Evolutionary conservation across 2,113 vertebrate genomes (phyloP).

Genomic region (Heterotis niloticus): DNA sequence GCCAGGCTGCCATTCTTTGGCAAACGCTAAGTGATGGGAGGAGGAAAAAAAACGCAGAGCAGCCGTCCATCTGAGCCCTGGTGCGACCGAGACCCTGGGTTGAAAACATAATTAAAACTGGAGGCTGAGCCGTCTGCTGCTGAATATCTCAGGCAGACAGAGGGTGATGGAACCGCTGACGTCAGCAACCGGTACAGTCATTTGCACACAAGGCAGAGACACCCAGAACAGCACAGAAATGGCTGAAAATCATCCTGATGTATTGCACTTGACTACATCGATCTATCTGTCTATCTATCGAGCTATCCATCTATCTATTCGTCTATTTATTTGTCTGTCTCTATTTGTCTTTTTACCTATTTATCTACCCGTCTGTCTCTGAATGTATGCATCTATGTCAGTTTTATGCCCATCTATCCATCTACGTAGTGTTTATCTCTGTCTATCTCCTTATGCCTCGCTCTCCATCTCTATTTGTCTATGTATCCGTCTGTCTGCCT

Average conservation of each 20-base stretch:
- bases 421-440: too few relatives aligned
- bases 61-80: not conserved
- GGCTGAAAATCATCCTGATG: not conserved
- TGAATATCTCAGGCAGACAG: not conserved
- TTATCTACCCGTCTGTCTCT: too few relatives aligned
- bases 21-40: constrained; percentile 19
- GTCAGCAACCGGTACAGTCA: not conserved
- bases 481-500: constrained; percentile 4
- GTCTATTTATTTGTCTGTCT: too few relatives aligned
- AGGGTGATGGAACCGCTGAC: not conserved
- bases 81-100: not conserved
- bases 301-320: too few relatives aligned
- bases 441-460: too few relatives aligned
- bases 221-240: not conserved
- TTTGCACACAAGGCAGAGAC: not conserved
- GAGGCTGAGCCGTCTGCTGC: too few relatives aligned
- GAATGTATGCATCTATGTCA: too few relatives aligned
- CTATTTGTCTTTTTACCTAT: too few relatives aligned
- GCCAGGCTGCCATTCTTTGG: constrained; percentile 4
- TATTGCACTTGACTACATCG: too few relatives aligned
- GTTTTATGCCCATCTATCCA: too few relatives aligned
- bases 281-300: not conserved
- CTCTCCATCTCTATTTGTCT: not conserved
- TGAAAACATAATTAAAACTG: constrained; percentile 6
- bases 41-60: not conserved